Conservation (phyloP, 2,797 vertebrate genomes). For the Mycteria americana region DNA sequence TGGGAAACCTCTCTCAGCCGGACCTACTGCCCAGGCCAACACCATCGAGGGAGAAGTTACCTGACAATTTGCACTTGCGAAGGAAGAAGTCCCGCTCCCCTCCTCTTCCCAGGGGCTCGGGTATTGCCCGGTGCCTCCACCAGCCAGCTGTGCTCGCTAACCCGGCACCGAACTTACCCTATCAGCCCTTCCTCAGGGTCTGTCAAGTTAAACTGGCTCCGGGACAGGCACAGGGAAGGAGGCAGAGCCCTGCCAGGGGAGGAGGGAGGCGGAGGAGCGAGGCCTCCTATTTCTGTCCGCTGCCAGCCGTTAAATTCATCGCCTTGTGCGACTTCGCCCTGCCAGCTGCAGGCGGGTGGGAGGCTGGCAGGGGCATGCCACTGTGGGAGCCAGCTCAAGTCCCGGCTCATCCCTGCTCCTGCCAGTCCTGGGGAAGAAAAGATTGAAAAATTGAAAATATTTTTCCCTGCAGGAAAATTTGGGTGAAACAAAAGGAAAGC, state of each 20-base stretch:
- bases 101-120: background rate
- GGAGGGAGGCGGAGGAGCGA: background rate
- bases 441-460: background rate
- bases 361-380: background rate
- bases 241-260: background rate
- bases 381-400: background rate
- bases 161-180: background rate
- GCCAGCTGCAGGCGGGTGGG: background rate
- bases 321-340: background rate
- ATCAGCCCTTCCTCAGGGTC: background rate
- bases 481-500: background rate
- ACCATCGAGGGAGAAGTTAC: background rate
- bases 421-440: background rate
- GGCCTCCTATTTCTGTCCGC: background rate
- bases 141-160: background rate
- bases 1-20: background rate
- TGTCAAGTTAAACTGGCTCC: background rate
- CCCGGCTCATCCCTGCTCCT: background rate
- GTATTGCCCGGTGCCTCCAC: fast-evolving
- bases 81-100: background rate
- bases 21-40: background rate
- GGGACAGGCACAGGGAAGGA: background rate
- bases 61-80: background rate
- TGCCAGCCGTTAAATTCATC: background rate
- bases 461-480: background rate